Conservation (phyloP, 2,113 vertebrate genomes). For the Gambusia affinis region DNA sequence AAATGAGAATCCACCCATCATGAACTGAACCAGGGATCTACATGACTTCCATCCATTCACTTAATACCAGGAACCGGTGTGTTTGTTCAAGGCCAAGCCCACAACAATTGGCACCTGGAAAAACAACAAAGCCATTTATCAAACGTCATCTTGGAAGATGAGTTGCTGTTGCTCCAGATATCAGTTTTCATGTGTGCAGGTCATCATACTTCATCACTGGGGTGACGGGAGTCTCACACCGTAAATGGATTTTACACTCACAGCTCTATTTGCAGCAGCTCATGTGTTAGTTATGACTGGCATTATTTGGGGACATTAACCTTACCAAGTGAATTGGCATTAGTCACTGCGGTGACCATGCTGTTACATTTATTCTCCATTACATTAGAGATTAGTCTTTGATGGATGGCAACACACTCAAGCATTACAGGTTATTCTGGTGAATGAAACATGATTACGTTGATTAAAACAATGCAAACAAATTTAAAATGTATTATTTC, state of each 20-base stretch:
- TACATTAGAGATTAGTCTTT: constrained; percentile 1
- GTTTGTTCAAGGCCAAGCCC: constrained; percentile 56
- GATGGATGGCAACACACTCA: constrained; percentile 3
- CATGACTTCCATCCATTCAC: constrained; percentile 39
- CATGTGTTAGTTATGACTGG: constrained; percentile 45
- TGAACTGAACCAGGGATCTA: constrained; percentile 55
- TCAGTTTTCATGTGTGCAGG: constrained; percentile 48
- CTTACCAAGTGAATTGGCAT: constrained; percentile 44
- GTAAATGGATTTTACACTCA: constrained; percentile 48
- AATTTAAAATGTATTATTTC: not conserved
- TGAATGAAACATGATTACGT: not conserved
- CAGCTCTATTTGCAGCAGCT: constrained; percentile 51
- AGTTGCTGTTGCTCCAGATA: constrained; percentile 52
- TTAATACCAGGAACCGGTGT: constrained; percentile 26
- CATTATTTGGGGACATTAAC: constrained; percentile 48
- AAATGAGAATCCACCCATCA: constrained; percentile 47
- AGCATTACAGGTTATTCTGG: not conserved
- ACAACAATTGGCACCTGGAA: constrained; percentile 34
- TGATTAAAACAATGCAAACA: not conserved
- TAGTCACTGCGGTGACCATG: constrained; percentile 46
- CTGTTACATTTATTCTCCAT: constrained; percentile 31
- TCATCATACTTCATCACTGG: constrained; percentile 37
- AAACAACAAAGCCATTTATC: constrained; percentile 67
- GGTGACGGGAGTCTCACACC: constrained; percentile 22
- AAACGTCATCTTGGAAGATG: constrained; percentile 26